Conservation (phyloP, 2,888 invertebrate species). For the Ophion ventricosus region DNA sequence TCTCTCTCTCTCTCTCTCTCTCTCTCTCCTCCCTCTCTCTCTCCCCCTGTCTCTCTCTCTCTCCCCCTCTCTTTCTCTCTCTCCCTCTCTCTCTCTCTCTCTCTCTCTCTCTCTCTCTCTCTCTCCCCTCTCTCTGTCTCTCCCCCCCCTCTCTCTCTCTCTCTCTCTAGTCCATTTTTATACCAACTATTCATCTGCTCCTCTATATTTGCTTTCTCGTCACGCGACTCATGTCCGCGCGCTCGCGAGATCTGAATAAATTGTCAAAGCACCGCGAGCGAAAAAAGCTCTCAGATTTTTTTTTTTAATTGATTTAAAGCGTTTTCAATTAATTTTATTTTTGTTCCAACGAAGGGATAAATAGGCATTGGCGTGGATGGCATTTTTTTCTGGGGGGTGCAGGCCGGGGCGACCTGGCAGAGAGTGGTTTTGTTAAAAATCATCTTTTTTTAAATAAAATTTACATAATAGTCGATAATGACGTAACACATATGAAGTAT, state of each 20-base stretch:
- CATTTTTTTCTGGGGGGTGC: too few species aligned
- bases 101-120: slow-evolving; percentile 30
- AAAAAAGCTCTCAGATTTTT: not conserved
- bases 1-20: slow-evolving; percentile 19
- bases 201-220: slow-evolving; percentile 30
- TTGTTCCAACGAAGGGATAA: not conserved
- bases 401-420: too few species aligned
- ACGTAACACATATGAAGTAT: too few species aligned
- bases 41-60: slow-evolving; percentile 7
- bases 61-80: slow-evolving; percentile 33
- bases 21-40: slow-evolving; percentile 37
- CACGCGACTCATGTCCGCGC: slow-evolving; percentile 37
- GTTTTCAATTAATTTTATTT: not conserved
- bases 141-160: slow-evolving; percentile 25
- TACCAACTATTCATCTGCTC: slow-evolving; percentile 34
- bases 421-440: too few species aligned
- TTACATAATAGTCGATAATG: too few species aligned
- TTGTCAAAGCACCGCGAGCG: not conserved
- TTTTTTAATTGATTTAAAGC: too few species aligned
- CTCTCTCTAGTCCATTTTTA: slow-evolving; percentile 47
- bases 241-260: slow-evolving; percentile 53
- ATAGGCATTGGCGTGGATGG: too few species aligned
- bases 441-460: too few species aligned
- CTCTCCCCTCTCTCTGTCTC: slow-evolving; percentile 28
- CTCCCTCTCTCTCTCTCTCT: slow-evolving; percentile 18